Percentiles rank a stretch among this genome's conserved stretches.
Evolutionary conservation across 2,113 vertebrate species (phyloP).

Genomic region (Circaetus gallicus): DNA sequence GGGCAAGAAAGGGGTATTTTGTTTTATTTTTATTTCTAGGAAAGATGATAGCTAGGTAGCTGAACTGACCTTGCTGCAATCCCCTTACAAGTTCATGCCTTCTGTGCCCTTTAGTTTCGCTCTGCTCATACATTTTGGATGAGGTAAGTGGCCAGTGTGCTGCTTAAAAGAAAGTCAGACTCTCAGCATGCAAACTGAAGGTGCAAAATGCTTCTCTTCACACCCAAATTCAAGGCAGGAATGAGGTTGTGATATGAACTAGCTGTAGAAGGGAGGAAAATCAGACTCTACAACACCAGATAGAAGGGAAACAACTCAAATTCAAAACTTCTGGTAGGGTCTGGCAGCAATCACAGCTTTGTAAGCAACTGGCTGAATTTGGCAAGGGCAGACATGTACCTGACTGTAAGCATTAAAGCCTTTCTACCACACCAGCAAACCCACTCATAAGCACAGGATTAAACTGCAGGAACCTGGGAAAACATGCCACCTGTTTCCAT

Average conservation of each 20-base stretch:
- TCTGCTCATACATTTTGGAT: not conserved
- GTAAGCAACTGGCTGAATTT: not conserved
- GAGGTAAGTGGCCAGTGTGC: not conserved
- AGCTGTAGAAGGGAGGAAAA: not conserved
- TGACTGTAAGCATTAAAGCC: too few relatives aligned
- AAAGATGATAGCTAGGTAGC: not conserved
- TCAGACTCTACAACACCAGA: not conserved
- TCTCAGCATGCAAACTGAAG: not conserved
- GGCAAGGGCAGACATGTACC: not conserved
- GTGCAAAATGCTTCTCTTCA: not conserved
- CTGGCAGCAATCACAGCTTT: not conserved
- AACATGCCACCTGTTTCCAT: not conserved
- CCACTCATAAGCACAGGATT: not conserved
- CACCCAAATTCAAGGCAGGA: not conserved
- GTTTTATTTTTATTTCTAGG: not conserved
- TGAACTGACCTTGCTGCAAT: not conserved
- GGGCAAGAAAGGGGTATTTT: not conserved
- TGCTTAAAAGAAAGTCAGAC: not conserved
- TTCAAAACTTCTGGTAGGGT: not conserved
- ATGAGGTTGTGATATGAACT: not conserved
- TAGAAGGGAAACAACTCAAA: not conserved
- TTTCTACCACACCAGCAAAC: not conserved
- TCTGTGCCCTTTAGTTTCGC: not conserved
- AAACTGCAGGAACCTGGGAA: not conserved
- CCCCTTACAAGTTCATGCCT: not conserved